These are phyloP conservation scores for Cosmorhoe ocellata DNA, from an alignment of 2,888 invertebrate genomes.

Conservation along the genomic window DNA sequence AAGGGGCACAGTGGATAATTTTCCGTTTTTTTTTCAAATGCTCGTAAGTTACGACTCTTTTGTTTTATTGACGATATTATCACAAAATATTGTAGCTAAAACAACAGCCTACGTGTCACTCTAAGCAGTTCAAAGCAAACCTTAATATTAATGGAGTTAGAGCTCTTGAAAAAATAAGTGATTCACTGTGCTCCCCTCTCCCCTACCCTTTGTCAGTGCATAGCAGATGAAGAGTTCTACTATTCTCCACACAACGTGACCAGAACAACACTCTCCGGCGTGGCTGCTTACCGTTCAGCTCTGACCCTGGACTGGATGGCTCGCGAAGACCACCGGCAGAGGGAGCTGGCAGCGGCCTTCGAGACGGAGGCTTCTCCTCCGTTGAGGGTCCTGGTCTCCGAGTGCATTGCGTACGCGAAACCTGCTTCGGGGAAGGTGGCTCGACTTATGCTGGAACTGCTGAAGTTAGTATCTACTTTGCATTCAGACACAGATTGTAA, in stretches of 20 bases:
- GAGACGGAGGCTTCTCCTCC: conserved; percentile 53
- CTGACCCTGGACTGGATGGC: conserved; percentile 68
- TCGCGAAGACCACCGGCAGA: conserved; percentile 61
- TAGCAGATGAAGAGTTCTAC: conserved; percentile 45
- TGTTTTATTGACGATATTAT: no score
- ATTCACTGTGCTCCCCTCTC: no score
- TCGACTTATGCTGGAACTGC: conserved; percentile 61
- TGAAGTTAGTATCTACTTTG: conserved; percentile 53
- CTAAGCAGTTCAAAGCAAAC: no score
- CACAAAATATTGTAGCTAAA: no score
- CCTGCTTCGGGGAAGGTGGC: conserved; percentile 66
- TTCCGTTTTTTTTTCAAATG: no score
- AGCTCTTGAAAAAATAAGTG: no score
- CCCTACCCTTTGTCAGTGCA: conserved; percentile 38
- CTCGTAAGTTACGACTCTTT: no score
- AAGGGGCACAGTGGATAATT: no score
- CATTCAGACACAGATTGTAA: no score
- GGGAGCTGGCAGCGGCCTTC: conserved; percentile 59
- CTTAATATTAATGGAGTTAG: no score
- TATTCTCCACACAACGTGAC: conserved; percentile 51
- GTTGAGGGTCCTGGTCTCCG: conserved; percentile 44
- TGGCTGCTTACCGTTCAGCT: conserved; percentile 62
- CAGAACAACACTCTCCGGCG: conserved; percentile 50
- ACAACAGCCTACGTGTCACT: no score
- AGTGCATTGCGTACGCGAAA: conserved; percentile 57